phyloP scores from a whole-genome alignment of 2,888 invertebrate species.

The Embidobia sp. region DNA sequence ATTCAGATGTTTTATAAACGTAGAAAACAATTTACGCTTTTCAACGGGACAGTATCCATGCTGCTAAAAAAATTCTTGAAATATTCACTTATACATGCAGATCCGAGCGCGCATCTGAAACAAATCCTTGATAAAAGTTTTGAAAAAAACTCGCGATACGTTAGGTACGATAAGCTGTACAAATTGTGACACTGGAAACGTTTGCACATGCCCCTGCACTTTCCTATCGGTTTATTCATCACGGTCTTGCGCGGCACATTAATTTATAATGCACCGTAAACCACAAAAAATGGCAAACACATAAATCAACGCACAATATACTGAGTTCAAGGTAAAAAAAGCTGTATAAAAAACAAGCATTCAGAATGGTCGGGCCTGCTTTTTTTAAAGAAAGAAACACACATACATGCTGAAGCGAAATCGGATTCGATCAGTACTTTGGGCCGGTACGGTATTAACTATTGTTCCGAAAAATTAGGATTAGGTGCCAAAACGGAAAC shows the following conservation, averaged over 20 bases:
- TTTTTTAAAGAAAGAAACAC: too few species aligned
- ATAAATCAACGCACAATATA: constrained; percentile 48
- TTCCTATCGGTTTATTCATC: constrained; percentile 54
- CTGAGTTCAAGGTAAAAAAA: too few species aligned
- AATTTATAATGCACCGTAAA: constrained; percentile 59
- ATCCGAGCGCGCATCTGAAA: constrained; percentile 27
- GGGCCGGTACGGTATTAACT: too few species aligned
- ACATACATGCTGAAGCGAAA: too few species aligned
- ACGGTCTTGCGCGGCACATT: constrained; percentile 44
- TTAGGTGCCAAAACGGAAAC: constrained; percentile 15
- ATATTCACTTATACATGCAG: constrained; percentile 40
- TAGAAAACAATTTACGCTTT: too few species aligned
- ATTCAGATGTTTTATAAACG: too few species aligned
- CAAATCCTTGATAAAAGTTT: constrained; percentile 38
- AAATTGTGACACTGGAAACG: constrained; percentile 46
- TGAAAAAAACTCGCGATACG: constrained; percentile 25
- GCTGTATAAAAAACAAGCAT: too few species aligned
- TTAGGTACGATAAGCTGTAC: constrained; percentile 53
- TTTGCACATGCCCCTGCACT: constrained; percentile 45
- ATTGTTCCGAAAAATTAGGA: constrained; percentile 58
- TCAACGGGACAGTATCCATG: too few species aligned
- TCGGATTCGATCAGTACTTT: too few species aligned
- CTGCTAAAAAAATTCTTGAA: constrained; percentile 17
- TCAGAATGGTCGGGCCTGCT: too few species aligned
- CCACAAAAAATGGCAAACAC: constrained; percentile 47